These are phyloP conservation scores for Xestobium rufovillosum DNA, from an alignment of 2,888 invertebrate species.

Conservation along the genomic window DNA sequence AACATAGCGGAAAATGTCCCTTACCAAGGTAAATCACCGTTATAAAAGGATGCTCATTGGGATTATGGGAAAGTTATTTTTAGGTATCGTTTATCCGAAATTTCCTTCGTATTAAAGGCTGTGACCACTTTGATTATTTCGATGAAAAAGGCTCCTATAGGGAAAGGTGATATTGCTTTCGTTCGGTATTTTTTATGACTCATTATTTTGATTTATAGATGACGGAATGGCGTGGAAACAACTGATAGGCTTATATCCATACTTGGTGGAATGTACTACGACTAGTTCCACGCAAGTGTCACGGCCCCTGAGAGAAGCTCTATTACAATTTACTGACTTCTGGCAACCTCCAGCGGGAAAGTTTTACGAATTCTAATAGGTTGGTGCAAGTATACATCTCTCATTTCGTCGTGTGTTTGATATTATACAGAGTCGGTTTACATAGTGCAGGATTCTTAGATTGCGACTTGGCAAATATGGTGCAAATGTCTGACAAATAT, in stretches of 20 bases:
- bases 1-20: conserved; percentile 77
- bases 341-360: conserved; percentile 54
- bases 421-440: too few relatives aligned
- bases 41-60: too few relatives aligned
- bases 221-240: conserved; percentile 90
- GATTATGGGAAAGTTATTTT: conserved; percentile 24
- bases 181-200: conserved; percentile 9
- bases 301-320: conserved; percentile 71
- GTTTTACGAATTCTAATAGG: too few relatives aligned
- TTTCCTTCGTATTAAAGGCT: conserved; percentile 92
- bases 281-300: conserved; percentile 75
- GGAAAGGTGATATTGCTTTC: conserved; percentile 57
- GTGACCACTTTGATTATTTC: conserved; percentile 86
- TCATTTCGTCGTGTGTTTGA: too few relatives aligned
- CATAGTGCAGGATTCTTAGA: too few relatives aligned
- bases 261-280: conserved; percentile 78
- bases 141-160: conserved; percentile 83
- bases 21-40: conserved; percentile 58
- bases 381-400: too few relatives aligned
- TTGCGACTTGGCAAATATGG: too few relatives aligned
- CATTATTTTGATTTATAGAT: conserved; percentile 46
- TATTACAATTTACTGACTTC: conserved; percentile 81
- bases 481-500: too few relatives aligned
- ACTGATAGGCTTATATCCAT: conserved; percentile 84
- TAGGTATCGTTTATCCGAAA: conserved; percentile 89